Evolutionary conservation across 1,140 invertebrate genomes (phyloP).

Genomic region (Drosophila orena): DNA sequence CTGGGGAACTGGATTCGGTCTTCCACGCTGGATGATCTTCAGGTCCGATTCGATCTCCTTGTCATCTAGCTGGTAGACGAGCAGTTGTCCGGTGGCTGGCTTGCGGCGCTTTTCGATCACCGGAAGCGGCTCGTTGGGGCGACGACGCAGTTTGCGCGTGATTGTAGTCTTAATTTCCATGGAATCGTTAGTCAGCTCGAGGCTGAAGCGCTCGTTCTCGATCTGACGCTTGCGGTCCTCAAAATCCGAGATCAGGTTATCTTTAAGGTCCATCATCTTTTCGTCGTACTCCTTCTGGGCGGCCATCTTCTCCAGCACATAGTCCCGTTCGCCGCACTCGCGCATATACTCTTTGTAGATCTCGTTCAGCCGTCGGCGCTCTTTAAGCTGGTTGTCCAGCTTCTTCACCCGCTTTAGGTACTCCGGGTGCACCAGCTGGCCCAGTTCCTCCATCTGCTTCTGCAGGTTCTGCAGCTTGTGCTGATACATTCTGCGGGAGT

Average conservation of each 20-base stretch:
- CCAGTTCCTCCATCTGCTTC: constrained; percentile 94
- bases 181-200: constrained; percentile 95
- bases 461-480: constrained; percentile 96
- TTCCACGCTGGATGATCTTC: constrained; percentile 91
- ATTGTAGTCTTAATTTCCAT: constrained; percentile 91
- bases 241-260: constrained; percentile 95
- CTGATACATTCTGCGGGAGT: constrained; percentile 92
- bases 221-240: constrained; percentile 96
- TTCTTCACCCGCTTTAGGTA: constrained; percentile 93
- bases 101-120: constrained; percentile 93
- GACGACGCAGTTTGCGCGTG: constrained; percentile 94
- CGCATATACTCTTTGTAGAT: constrained; percentile 93
- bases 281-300: constrained; percentile 97
- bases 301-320: constrained; percentile 93
- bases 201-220: constrained; percentile 93
- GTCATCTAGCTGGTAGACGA: constrained; percentile 95
- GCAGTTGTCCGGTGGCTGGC: constrained; percentile 90
- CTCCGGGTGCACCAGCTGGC: constrained; percentile 94
- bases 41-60: constrained; percentile 95
- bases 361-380: constrained; percentile 92
- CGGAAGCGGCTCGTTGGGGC: constrained; percentile 97
- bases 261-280: constrained; percentile 95
- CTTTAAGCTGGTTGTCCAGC: constrained; percentile 92
- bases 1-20: constrained; percentile 70
- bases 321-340: constrained; percentile 95